Conservation (phyloP, 2,888 invertebrate species). For the Macaria liturata region DNA sequence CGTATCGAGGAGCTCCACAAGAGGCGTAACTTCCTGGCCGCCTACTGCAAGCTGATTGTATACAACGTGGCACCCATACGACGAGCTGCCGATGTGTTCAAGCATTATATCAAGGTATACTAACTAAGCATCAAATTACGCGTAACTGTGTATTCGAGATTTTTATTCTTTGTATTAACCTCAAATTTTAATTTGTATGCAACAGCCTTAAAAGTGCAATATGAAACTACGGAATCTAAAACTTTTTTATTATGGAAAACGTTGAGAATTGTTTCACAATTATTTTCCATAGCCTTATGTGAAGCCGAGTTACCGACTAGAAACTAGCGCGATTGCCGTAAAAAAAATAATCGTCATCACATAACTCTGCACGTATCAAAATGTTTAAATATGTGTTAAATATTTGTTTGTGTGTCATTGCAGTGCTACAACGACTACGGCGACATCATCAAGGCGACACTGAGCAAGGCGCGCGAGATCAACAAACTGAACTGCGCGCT, state of each 20-base stretch:
- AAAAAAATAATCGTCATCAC: no score
- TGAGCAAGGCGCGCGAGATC: slow-evolving; percentile 98
- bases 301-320: no score
- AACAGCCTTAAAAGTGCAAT: no score
- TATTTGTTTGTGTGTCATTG: neutral
- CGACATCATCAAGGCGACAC: slow-evolving; percentile 98
- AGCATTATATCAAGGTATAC: slow-evolving; percentile 95
- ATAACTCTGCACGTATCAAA: neutral
- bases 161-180: no score
- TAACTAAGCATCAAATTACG: no score
- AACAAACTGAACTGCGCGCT: slow-evolving; percentile 98
- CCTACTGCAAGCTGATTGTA: slow-evolving; percentile 98
- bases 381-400: neutral
- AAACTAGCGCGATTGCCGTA: no score
- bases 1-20: slow-evolving; percentile 99
- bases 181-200: no score
- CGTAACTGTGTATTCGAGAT: no score
- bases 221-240: no score
- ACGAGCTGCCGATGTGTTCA: slow-evolving; percentile 96
- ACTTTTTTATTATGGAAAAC: no score
- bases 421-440: slow-evolving; percentile 99
- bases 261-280: no score
- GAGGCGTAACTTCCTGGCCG: slow-evolving; percentile 96
- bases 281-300: no score
- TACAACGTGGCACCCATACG: slow-evolving; percentile 98